A percentile compares a stretch with the other conserved stretches of the same genome.
Evolutionary conservation across 2,113 vertebrate genomes (phyloP).

Genomic region (Campylorhamphus procurvoides): DNA sequence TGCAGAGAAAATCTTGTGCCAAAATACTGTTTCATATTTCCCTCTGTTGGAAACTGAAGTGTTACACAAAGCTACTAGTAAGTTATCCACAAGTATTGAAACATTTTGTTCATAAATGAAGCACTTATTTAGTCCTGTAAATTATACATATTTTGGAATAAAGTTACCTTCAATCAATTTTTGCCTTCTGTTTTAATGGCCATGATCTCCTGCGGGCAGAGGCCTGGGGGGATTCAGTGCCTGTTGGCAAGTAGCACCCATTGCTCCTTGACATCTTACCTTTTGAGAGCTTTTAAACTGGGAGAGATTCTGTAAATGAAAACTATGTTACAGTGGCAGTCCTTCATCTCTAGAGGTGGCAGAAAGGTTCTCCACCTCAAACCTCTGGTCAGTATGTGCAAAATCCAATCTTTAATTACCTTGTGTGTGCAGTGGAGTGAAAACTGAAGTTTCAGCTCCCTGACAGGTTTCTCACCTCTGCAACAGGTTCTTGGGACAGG

Average conservation of each 20-base stretch:
- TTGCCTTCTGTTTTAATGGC: constrained; percentile 51
- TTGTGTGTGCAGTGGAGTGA: neutral
- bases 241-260: neutral
- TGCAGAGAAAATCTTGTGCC: constrained; percentile 49
- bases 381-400: accelerated
- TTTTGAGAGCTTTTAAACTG: neutral
- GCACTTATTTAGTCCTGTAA: constrained; percentile 53
- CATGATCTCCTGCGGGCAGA: neutral
- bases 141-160: constrained; percentile 63
- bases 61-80: constrained; percentile 42
- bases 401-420: neutral
- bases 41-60: constrained; percentile 34
- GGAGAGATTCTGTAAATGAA: neutral
- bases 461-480: neutral
- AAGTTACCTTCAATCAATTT: constrained; percentile 32
- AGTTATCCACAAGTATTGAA: constrained; percentile 38
- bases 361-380: neutral
- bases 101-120: constrained; percentile 51
- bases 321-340: neutral
- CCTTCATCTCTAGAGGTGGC: neutral
- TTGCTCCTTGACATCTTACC: neutral
- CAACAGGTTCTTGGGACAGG: neutral
- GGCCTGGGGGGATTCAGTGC: neutral
- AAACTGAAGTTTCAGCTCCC: neutral
- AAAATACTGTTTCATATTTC: constrained; percentile 41